phyloP scores from a whole-genome alignment of 2,888 invertebrate genomes.

The Eristalis arbustorum region DNA sequence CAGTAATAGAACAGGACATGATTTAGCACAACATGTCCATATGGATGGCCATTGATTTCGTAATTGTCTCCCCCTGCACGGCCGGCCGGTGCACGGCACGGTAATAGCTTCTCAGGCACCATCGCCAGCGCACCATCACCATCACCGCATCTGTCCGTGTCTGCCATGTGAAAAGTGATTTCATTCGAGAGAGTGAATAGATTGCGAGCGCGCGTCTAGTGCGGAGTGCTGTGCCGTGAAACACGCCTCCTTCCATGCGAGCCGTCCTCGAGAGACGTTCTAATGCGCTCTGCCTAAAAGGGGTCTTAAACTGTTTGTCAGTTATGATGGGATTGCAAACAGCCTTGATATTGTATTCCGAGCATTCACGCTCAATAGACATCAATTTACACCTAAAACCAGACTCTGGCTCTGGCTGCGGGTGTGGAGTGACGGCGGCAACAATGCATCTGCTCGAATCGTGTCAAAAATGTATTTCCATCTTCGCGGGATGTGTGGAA shows the following conservation, averaged over 20 bases:
- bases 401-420: not conserved
- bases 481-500: not conserved
- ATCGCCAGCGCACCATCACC: conserved; percentile 27
- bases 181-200: conserved; percentile 20
- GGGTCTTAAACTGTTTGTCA: conserved; percentile 69
- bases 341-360: conserved; percentile 71
- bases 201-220: conserved; percentile 55
- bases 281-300: conserved; percentile 68
- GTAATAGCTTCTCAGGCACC: conserved; percentile 51
- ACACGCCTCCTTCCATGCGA: conserved; percentile 65
- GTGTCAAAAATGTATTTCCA: not conserved
- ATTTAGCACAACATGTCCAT: conserved; percentile 66
- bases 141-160: conserved; percentile 25
- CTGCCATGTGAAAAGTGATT: conserved; percentile 33
- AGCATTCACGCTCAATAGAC: conserved; percentile 64
- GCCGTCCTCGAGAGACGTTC: conserved; percentile 72
- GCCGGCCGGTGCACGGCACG: conserved; percentile 9
- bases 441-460: not conserved
- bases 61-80: conserved; percentile 66
- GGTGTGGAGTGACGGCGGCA: not conserved
- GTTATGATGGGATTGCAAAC: conserved; percentile 71
- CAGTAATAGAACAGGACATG: conserved; percentile 69
- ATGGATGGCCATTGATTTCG: conserved; percentile 67
- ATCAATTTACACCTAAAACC: conserved; percentile 66
- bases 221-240: conserved; percentile 34